Base-by-base conservation (phyloP, 1,140 invertebrate genomes). In the Leptinotarsa undecemlineata region DNA sequence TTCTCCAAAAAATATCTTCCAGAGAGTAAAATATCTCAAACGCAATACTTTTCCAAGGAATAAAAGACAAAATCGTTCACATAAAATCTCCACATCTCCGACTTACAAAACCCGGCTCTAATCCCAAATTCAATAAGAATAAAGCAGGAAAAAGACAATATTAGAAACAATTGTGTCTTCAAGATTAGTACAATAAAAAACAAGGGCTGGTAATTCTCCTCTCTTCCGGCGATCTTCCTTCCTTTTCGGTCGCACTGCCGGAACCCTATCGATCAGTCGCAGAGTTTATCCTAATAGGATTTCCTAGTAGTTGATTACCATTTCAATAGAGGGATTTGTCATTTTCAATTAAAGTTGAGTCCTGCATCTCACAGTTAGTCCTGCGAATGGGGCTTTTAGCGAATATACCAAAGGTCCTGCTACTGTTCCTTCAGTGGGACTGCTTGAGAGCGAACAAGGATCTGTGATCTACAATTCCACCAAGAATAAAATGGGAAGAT, bases 271-370 rank as follows among this genome's bases (percentile, higher is more conserved):
- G 82, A 83, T 84, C 82, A 82, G 77, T 60, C 75, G 74, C 77
- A 78, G 80, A 85, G 84, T 85, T 85, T 83, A 85, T 85, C 83
- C 84, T 85, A 85, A 85, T 85, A 85, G 84, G 84, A 85, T 85
- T 85, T 82, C 83, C 80, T 85, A 85, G 84, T 85, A 85, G 83
- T 85, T 85, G 84, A 85, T 85, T 85, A 85, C 84, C 84, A 85
- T 85, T 85, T 85, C 82, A 85, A 85, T 85, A 83, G 83, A 84
- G 83, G 84, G 84, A 85, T 85, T 85, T 85, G 84, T 85, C 84
- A 84, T 85, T 85, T 85, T 84, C 84, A 85, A 85, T 85, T 85
- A 85, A 85, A 85, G 84, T 85, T 85, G 84, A 85, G 84, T 85
- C 82, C 84, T 83, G 81, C 78, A 81, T 82, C 82, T 83, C 81